Conservation (phyloP, 2,797 vertebrate genomes). For the Alca torda region DNA sequence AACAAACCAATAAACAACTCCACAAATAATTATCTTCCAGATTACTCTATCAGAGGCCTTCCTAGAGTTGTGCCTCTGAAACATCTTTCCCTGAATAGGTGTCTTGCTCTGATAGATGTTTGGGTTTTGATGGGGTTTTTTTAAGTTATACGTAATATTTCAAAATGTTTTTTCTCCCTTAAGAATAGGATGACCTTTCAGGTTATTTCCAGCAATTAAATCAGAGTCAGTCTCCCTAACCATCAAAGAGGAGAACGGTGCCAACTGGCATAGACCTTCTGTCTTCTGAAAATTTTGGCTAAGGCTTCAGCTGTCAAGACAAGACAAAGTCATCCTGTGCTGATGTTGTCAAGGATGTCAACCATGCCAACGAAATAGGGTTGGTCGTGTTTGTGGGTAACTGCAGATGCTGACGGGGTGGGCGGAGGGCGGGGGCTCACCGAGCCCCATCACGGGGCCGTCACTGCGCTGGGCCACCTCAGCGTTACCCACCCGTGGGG, state of each 20-base stretch:
- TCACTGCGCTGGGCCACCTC: background rate
- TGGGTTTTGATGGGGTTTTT: background rate
- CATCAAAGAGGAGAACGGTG: fast-evolving
- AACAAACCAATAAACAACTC: background rate
- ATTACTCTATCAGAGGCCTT: background rate
- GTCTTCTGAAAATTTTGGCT: background rate
- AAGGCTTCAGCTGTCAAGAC: background rate
- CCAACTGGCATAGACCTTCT: fast-evolving
- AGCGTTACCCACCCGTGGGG: background rate
- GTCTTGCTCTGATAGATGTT: background rate
- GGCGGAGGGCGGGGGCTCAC: fast-evolving
- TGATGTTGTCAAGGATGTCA: background rate
- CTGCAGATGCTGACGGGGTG: fast-evolving
- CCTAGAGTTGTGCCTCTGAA: background rate
- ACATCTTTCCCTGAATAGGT: background rate
- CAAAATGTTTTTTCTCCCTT: background rate
- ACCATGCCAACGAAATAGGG: background rate
- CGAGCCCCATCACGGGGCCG: background rate
- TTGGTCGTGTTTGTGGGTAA: background rate
- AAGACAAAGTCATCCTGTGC: background rate
- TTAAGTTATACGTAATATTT: background rate
- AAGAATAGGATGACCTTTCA: background rate
- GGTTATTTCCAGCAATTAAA: background rate
- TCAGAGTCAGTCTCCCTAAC: background rate
- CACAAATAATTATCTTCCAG: background rate